These are phyloP conservation scores for Drosophila neotestacea DNA, from an alignment of 2,888 invertebrate genomes.

Conservation along the genomic window DNA sequence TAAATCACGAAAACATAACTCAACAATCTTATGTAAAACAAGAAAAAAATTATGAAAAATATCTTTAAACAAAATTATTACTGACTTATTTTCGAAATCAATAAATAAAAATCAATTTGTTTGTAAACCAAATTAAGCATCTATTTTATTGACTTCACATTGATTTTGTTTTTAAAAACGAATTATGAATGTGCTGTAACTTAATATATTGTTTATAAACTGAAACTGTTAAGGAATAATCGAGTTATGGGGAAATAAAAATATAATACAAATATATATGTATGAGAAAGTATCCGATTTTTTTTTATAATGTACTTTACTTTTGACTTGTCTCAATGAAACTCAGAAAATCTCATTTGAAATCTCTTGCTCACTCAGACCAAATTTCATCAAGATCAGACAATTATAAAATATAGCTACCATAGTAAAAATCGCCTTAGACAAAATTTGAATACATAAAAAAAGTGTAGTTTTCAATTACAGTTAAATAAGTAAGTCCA, in stretches of 20 bases:
- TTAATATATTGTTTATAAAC: background rate
- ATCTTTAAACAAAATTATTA: constrained; percentile 1
- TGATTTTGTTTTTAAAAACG: no score
- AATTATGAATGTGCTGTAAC: no score
- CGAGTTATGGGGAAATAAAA: background rate
- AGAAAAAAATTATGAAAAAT: constrained; percentile 15
- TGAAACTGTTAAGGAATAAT: background rate
- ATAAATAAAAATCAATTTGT: constrained; percentile 50
- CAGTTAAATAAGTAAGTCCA: no score
- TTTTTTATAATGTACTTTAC: no score
- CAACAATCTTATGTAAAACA: constrained; percentile 6
- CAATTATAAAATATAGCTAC: background rate
- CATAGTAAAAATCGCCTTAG: background rate
- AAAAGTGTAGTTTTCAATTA: no score
- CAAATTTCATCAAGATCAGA: background rate
- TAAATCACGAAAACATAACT: constrained; percentile 10
- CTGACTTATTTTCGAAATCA: constrained; percentile 31
- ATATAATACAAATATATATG: background rate
- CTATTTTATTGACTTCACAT: background rate
- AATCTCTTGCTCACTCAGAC: no score
- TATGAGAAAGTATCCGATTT: background rate
- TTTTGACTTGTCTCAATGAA: no score
- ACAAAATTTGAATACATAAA: no score
- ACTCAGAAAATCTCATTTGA: no score
- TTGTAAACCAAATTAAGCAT: constrained; percentile 37